Evolutionary conservation across 2,888 invertebrate genomes (phyloP).

Genomic region (Helicoverpa assulta): DNA sequence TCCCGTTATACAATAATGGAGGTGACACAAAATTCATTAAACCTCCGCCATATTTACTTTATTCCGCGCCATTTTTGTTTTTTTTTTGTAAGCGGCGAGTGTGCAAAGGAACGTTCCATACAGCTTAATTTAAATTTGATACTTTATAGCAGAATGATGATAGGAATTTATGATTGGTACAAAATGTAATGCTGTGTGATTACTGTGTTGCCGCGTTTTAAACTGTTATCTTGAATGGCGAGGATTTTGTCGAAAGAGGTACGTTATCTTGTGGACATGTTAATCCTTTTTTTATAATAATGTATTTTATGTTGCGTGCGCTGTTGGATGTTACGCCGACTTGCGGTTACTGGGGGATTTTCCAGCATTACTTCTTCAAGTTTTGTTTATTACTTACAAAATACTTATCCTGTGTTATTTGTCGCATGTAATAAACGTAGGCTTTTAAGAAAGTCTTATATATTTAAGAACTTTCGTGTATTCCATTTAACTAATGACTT

Average conservation of each 20-base stretch:
- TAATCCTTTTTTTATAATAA: conserved; percentile 38
- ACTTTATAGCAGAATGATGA: conserved; percentile 68
- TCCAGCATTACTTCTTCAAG: conserved; percentile 4
- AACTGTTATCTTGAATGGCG: conserved; percentile 57
- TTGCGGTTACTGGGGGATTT: conserved; percentile 26
- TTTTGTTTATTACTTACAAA: neutral
- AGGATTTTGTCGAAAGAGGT: conserved; percentile 41
- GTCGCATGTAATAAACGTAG: neutral
- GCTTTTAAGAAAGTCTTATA: neutral
- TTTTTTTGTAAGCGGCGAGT: conserved; percentile 55
- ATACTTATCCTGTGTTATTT: neutral
- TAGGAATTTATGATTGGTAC: conserved; percentile 64
- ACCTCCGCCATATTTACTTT: conserved; percentile 62
- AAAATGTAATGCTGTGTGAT: conserved; percentile 47
- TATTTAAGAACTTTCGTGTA: too few species aligned
- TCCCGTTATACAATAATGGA: conserved; percentile 76
- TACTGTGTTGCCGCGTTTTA: conserved; percentile 36
- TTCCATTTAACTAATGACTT: too few species aligned
- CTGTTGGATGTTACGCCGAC: conserved; percentile 25
- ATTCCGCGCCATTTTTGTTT: conserved; percentile 55
- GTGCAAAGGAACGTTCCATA: conserved; percentile 64
- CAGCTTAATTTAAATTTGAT: conserved; percentile 78
- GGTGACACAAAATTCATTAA: conserved; percentile 76
- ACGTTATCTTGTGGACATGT: conserved; percentile 46
- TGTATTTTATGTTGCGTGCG: conserved; percentile 30